These are phyloP conservation scores for Calycopis cecrops DNA, from an alignment of 1,140 invertebrate genomes.

Conservation along the genomic window DNA sequence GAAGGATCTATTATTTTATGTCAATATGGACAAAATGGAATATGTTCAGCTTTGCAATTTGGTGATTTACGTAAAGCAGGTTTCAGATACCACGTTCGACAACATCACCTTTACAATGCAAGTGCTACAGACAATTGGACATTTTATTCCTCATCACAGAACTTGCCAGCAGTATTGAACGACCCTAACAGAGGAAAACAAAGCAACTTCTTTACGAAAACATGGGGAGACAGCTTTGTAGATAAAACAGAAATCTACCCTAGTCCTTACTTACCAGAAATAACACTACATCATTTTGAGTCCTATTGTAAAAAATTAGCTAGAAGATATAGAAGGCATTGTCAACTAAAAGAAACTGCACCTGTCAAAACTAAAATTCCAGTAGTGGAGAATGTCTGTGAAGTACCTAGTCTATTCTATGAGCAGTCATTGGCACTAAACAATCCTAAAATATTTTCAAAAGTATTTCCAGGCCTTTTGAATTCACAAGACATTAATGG, in stretches of 20 bases:
- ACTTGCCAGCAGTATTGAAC: constrained; percentile 96
- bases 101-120: constrained; percentile 83
- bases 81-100: constrained; percentile 90
- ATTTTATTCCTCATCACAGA: constrained; percentile 90
- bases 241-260: constrained; percentile 86
- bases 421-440: constrained; percentile 88
- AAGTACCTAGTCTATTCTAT: constrained; percentile 92
- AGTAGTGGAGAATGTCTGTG: constrained; percentile 56
- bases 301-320: constrained; percentile 88
- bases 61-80: constrained; percentile 92
- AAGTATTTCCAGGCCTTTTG: constrained; percentile 84
- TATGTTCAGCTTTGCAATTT: constrained; percentile 89
- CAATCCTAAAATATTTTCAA: constrained; percentile 87
- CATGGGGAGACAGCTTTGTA: constrained; percentile 97
- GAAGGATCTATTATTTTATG: constrained; percentile 94
- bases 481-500: constrained; percentile 57
- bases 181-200: constrained; percentile 94
- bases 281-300: constrained; percentile 90
- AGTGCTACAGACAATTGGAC: constrained; percentile 80
- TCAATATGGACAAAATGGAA: constrained; percentile 91
- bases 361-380: constrained; percentile 48
- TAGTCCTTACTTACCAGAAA: constrained; percentile 88
- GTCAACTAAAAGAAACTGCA: constrained; percentile 67
- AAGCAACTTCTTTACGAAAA: constrained; percentile 96
- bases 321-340: constrained; percentile 77